Conservation (phyloP, 92 coral and sea anemone species). For the Zoanthus gigantus region DNA sequence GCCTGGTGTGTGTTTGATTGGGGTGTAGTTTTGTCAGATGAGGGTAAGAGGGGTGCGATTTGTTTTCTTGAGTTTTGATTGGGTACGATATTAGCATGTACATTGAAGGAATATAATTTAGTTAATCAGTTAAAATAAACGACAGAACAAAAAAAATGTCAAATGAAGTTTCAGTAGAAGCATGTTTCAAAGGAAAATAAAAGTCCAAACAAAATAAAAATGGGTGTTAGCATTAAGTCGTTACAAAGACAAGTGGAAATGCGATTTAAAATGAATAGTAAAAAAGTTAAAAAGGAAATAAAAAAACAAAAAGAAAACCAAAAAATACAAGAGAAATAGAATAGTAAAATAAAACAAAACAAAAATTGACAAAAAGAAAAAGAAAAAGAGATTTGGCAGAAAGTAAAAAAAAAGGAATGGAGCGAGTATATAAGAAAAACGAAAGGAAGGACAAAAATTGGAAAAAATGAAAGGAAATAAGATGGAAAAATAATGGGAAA, state of each 20-base stretch:
- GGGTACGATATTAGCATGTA: not conserved
- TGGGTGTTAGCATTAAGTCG: not conserved
- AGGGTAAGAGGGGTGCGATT: slow-evolving; percentile 19
- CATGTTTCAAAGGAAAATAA: not conserved
- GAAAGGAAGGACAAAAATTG: no score
- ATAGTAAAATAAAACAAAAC: no score
- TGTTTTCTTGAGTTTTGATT: not conserved
- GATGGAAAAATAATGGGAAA: no score
- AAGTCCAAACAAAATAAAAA: not conserved
- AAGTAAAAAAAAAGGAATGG: no score
- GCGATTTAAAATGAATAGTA: no score
- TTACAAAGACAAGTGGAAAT: not conserved
- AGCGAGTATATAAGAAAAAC: no score
- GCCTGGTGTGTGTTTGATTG: slow-evolving; percentile 63
- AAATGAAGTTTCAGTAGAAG: not conserved
- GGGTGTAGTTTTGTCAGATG: slow-evolving; percentile 36
- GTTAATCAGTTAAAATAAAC: not conserved
- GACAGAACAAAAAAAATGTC: not conserved
- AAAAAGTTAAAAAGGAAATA: not conserved
- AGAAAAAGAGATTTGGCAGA: no score
- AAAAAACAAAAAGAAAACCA: not conserved
- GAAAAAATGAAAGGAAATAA: no score
- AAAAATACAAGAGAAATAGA: not conserved
- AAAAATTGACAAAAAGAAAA: no score
- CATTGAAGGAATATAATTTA: not conserved